phyloP scores from a whole-genome alignment of 2,888 invertebrate genomes.

The Hofmannophila pseudospretella region DNA sequence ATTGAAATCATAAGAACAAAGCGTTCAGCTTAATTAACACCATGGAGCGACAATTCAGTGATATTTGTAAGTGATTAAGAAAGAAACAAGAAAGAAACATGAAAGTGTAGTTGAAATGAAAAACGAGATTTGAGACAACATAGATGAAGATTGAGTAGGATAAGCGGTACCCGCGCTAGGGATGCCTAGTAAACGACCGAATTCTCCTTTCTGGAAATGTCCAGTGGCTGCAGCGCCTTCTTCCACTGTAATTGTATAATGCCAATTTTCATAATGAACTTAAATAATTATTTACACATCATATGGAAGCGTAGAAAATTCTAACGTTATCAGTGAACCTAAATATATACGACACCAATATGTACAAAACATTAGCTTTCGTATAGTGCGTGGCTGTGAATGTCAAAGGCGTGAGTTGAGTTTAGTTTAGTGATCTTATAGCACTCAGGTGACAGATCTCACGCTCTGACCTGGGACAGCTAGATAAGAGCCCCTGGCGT shows the following conservation, averaged over 20 bases:
- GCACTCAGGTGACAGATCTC: conserved; percentile 40
- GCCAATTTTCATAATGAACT: conserved; percentile 29
- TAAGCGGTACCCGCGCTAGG: conserved; percentile 79
- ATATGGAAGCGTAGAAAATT: conserved; percentile 10
- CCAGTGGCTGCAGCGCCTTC: conserved; percentile 66
- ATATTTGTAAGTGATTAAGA: background rate
- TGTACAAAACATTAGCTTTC: conserved; percentile 40
- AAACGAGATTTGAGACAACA: conserved; percentile 35
- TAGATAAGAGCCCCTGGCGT: conserved; percentile 79
- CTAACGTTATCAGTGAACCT: background rate
- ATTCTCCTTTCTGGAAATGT: conserved; percentile 69
- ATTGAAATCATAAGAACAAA: background rate
- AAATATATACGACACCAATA: conserved; percentile 17
- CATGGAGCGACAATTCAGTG: background rate
- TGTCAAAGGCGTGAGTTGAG: conserved; percentile 49
- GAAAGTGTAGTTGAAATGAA: conserved; percentile 26
- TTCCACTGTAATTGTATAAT: conserved; percentile 70
- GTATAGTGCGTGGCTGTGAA: conserved; percentile 41
- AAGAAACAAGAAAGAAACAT: conserved; percentile 30
- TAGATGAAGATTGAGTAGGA: conserved; percentile 39
- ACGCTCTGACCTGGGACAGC: conserved; percentile 79
- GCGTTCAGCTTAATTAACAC: background rate
- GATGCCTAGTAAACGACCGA: conserved; percentile 83
- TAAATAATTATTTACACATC: conserved; percentile 10
- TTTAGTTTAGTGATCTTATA: conserved; percentile 46